A percentile compares a stretch with the other conserved stretches of the same genome.
phyloP scores from a whole-genome alignment of 2,888 invertebrate genomes.

The Napeogenes sylphis region DNA sequence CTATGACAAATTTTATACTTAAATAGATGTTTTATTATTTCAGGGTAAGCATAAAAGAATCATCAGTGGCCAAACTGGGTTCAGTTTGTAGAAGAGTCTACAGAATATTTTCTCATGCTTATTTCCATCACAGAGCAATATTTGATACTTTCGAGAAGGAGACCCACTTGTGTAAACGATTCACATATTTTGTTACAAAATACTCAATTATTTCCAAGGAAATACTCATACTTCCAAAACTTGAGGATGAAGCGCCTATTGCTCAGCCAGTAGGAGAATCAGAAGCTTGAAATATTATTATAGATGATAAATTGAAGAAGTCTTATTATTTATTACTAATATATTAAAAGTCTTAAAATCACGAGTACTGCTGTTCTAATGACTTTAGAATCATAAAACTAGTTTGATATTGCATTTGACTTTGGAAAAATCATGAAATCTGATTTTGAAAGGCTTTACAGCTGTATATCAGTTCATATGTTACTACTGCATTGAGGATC shows the following conservation, averaged over 20 bases:
- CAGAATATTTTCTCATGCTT: constrained; percentile 99
- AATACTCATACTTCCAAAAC: constrained; percentile 98
- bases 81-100: constrained; percentile 99
- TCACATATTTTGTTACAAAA: constrained; percentile 98
- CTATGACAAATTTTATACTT: no score
- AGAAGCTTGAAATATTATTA: constrained; percentile 56
- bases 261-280: constrained; percentile 75
- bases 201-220: constrained; percentile 99
- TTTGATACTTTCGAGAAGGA: constrained; percentile 99
- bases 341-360: background rate
- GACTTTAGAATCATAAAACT: no score
- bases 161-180: constrained; percentile 95
- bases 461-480: no score
- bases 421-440: no score
- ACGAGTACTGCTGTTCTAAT: no score
- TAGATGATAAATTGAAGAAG: background rate
- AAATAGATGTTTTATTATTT: constrained; percentile 40
- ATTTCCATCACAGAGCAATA: constrained; percentile 97
- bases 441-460: no score
- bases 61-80: constrained; percentile 98
- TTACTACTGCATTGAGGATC: no score
- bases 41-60: constrained; percentile 99
- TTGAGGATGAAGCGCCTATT: constrained; percentile 84
- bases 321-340: constrained; percentile 3
- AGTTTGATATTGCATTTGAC: no score